These are phyloP conservation scores for Drosophila takahashii DNA, from an alignment of 1,140 invertebrate genomes.

Conservation along the genomic window DNA sequence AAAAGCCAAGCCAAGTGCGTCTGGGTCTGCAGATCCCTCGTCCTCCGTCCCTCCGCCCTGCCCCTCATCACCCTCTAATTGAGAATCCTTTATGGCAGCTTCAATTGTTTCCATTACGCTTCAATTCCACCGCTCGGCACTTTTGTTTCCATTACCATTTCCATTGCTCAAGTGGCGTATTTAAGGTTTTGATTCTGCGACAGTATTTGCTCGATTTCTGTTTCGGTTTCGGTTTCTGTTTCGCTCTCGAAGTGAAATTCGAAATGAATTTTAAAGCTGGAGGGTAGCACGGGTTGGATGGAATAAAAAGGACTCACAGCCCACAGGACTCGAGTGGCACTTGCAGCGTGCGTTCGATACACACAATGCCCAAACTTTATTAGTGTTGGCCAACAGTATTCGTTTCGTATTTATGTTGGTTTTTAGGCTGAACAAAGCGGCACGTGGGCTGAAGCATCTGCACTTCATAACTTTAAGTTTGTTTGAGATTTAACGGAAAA, in stretches of 20 bases:
- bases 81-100: conserved; percentile 81
- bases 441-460: conserved; percentile 65
- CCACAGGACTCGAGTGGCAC: conserved; percentile 62
- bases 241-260: conserved; percentile 26
- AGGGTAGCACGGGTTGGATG: conserved; percentile 5
- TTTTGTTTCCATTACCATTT: conserved; percentile 77
- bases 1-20: conserved; percentile 61
- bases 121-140: conserved; percentile 65
- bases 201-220: conserved; percentile 64
- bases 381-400: conserved; percentile 72
- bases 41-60: not conserved
- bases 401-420: conserved; percentile 61
- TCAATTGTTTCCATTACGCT: conserved; percentile 83
- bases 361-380: conserved; percentile 55
- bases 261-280: conserved; percentile 62
- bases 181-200: conserved; percentile 81
- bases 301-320: conserved; percentile 14
- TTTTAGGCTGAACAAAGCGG: conserved; percentile 62
- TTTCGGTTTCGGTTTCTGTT: conserved; percentile 27
- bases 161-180: conserved; percentile 78
- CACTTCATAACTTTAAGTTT: conserved; percentile 34
- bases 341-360: conserved; percentile 64
- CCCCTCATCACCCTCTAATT: conserved; percentile 57
- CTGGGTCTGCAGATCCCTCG: conserved; percentile 34
- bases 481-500: conserved; percentile 1